Conservation (phyloP, 1,140 invertebrate genomes). For the Drosophila triauraria region DNA sequence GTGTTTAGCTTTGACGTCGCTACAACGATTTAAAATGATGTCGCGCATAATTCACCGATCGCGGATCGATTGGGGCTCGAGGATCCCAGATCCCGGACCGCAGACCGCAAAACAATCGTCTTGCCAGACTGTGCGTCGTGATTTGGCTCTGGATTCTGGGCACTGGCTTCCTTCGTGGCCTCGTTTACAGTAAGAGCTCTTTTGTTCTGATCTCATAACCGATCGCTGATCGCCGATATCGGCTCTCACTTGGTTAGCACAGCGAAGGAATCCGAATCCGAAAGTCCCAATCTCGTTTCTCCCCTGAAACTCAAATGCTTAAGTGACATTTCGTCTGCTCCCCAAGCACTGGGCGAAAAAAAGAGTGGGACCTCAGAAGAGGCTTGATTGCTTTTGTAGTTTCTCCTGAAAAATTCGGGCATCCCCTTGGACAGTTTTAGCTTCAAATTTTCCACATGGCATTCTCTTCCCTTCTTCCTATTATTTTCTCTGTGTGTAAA, state of each 20-base stretch:
- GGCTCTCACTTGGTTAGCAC: constrained; percentile 60
- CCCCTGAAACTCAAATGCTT: constrained; percentile 60
- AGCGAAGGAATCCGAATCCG: constrained; percentile 36
- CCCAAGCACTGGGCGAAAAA: constrained; percentile 3
- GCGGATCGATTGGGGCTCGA: constrained; percentile 35
- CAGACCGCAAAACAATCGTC: constrained; percentile 38
- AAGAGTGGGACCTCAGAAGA: too few species aligned
- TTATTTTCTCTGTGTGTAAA: constrained; percentile 8
- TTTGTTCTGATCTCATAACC: constrained; percentile 82
- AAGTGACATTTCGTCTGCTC: constrained; percentile 76
- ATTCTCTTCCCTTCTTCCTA: background rate
- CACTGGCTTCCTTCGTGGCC: constrained; percentile 23
- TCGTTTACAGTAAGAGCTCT: constrained; percentile 78
- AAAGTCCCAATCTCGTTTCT: constrained; percentile 7
- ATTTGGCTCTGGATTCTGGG: constrained; percentile 29
- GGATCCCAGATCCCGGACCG: constrained; percentile 24
- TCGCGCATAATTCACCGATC: constrained; percentile 81
- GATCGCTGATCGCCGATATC: constrained; percentile 49
- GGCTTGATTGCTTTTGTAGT: too few species aligned
- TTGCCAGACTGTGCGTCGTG: constrained; percentile 77
- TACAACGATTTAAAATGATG: constrained; percentile 83
- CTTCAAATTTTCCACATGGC: too few species aligned
- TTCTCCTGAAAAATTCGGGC: background rate
- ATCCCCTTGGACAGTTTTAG: background rate
- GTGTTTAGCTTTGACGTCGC: constrained; percentile 81